Percentiles rank a stretch among this genome's conserved stretches.
phyloP scores from a whole-genome alignment of 2,888 invertebrate species.

The Cheilosia soror region DNA sequence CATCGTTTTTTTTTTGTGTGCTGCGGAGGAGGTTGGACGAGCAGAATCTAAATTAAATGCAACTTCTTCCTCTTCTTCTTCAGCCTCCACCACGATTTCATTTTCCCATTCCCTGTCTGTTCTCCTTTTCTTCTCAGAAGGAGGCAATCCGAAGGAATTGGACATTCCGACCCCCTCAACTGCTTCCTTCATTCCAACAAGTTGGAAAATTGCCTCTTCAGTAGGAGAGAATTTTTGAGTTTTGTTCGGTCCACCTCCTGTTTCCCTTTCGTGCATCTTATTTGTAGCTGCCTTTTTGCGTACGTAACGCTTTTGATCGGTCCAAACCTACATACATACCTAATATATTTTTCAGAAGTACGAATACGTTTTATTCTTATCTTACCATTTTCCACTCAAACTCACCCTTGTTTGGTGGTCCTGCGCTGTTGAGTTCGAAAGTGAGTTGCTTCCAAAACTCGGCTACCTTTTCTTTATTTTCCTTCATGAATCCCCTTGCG shows the following conservation, averaged over 20 bases:
- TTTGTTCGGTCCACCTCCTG: constrained; percentile 1
- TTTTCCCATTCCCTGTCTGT: neutral
- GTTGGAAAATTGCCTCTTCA: constrained; percentile 9
- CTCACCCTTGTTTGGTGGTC: no score
- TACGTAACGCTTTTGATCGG: constrained; percentile 11
- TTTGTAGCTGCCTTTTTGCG: constrained; percentile 12
- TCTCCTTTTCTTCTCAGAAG: neutral
- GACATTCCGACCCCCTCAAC: constrained; percentile 5
- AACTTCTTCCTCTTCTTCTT: no score
- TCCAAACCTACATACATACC: constrained; percentile 16
- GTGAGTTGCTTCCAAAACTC: neutral
- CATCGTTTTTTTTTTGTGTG: no score
- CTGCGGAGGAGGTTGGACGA: no score
- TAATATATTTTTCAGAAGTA: neutral
- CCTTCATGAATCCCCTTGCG: neutral
- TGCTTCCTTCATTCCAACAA: neutral
- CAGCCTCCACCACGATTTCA: no score
- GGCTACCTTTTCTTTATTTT: neutral
- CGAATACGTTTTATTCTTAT: no score
- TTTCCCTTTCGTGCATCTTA: constrained; percentile 6
- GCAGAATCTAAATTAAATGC: no score
- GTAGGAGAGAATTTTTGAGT: constrained; percentile 14
- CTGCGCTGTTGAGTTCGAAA: neutral
- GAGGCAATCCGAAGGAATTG: constrained; percentile 10
- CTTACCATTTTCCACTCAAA: no score